Conservation (phyloP, 2,888 invertebrate genomes). For the Lycophotia porphyrea region DNA sequence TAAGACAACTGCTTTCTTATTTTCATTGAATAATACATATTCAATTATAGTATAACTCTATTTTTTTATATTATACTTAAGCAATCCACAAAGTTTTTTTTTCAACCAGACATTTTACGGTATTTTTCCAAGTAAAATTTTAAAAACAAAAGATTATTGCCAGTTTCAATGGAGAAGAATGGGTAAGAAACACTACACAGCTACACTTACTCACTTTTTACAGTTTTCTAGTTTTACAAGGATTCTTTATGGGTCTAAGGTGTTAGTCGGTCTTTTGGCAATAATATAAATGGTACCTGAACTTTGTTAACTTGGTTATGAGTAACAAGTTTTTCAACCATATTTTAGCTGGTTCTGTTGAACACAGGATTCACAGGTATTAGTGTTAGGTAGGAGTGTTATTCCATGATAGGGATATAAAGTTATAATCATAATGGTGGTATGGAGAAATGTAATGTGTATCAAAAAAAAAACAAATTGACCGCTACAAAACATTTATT, state of each 20-base stretch:
- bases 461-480: not conserved
- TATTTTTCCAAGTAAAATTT: not conserved
- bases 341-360: not conserved
- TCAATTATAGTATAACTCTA: not conserved
- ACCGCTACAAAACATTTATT: constrained; percentile 15
- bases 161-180: not conserved
- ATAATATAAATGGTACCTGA: not conserved
- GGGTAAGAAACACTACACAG: not conserved
- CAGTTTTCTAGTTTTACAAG: not conserved
- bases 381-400: not conserved
- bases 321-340: not conserved
- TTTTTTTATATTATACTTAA: not conserved
- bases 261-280: not conserved
- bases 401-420: not conserved
- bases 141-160: not conserved
- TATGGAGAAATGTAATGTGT: not conserved
- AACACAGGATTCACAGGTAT: not conserved
- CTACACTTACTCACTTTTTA: too few species aligned
- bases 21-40: too few species aligned
- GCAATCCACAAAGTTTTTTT: not conserved
- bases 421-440: not conserved
- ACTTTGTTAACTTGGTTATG: not conserved
- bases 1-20: too few species aligned
- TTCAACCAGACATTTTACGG: not conserved
- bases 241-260: not conserved